These are phyloP conservation scores for Plebejus anna DNA, from an alignment of 2,888 invertebrate genomes.

Conservation along the genomic window DNA sequence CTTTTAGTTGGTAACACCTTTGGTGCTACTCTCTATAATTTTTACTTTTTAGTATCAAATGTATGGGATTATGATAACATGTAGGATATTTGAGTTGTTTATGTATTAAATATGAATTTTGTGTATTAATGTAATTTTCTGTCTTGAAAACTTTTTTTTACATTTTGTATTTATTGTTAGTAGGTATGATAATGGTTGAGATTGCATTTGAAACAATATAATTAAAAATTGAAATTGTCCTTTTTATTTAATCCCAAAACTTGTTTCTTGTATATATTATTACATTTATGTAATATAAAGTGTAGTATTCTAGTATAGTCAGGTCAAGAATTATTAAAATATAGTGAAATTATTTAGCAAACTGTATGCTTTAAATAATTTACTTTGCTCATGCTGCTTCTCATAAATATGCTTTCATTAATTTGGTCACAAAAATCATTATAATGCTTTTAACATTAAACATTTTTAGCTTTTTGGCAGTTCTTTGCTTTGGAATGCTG, in stretches of 20 bases:
- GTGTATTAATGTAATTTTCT: slow-evolving; percentile 51
- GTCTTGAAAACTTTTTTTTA: slow-evolving; percentile 69
- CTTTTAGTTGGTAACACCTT: slow-evolving; percentile 32
- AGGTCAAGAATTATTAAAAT: neutral
- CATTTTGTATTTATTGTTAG: slow-evolving; percentile 68
- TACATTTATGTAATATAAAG: neutral
- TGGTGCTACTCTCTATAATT: slow-evolving; percentile 40
- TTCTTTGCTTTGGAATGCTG: neutral
- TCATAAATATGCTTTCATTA: neutral
- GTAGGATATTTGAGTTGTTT: slow-evolving; percentile 46
- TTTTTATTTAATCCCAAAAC: slow-evolving; percentile 43
- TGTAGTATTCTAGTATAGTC: neutral
- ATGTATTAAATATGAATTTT: slow-evolving; percentile 51
- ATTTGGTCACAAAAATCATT: neutral
- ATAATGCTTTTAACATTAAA: neutral
- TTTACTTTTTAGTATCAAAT: slow-evolving; percentile 28
- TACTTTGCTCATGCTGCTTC: slow-evolving; percentile 16
- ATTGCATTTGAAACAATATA: slow-evolving; percentile 76
- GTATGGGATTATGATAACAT: slow-evolving; percentile 24
- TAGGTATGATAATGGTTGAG: slow-evolving; percentile 69
- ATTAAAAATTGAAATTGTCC: slow-evolving; percentile 51
- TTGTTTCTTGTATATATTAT: neutral
- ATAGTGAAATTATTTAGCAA: neutral
- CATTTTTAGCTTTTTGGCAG: neutral
- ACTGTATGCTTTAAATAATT: slow-evolving; percentile 5